phyloP scores from a whole-genome alignment of 2,888 invertebrate species.

The Rotaria sp. region DNA sequence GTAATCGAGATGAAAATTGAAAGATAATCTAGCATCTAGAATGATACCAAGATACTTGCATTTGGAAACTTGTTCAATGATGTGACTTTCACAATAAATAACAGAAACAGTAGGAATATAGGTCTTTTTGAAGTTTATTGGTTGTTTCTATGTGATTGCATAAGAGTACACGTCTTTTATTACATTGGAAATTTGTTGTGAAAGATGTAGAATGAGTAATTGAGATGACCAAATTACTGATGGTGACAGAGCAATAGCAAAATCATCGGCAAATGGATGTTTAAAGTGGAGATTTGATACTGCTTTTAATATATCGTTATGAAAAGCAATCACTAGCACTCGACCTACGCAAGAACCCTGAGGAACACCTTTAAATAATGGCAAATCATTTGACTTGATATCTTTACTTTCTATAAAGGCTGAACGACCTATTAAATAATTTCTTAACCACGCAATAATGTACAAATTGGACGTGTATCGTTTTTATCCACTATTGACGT shows the following conservation, averaged over 20 bases:
- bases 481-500: neutral
- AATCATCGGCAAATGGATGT: neutral
- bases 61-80: neutral
- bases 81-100: neutral
- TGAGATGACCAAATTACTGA: neutral
- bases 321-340: neutral
- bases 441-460: neutral
- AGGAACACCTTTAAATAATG: neutral
- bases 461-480: neutral
- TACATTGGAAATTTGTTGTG: neutral
- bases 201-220: neutral
- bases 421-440: neutral
- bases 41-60: neutral
- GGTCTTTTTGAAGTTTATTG: neutral
- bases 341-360: neutral
- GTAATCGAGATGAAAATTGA: too few species aligned
- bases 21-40: neutral
- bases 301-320: neutral
- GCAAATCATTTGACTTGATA: neutral
- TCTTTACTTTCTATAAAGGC: neutral
- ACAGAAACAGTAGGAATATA: too few species aligned
- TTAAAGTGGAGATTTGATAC: neutral
- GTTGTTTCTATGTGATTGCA: neutral
- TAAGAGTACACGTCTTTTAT: neutral
- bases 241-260: neutral